These are phyloP conservation scores for Autographa gamma DNA, from an alignment of 2,888 invertebrate species.

Conservation along the genomic window DNA sequence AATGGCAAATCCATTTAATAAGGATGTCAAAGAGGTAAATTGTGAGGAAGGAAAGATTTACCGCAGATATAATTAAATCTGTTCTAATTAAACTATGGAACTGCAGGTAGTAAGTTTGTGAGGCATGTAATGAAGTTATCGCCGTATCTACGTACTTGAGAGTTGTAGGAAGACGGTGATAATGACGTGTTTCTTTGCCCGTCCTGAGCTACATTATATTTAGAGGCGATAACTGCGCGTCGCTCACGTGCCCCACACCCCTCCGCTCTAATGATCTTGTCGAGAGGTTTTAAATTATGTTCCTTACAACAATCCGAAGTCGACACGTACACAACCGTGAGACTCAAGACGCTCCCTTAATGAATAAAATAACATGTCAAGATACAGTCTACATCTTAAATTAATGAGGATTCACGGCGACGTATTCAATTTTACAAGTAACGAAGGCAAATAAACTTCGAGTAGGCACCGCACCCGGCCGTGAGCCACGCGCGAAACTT, in stretches of 20 bases:
- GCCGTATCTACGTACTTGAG: background rate
- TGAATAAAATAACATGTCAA: slow-evolving; percentile 88
- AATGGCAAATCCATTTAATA: slow-evolving; percentile 14
- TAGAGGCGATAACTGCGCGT: slow-evolving; percentile 57
- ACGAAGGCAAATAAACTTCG: slow-evolving; percentile 84
- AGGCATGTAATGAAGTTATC: slow-evolving; percentile 20
- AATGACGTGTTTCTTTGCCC: slow-evolving; percentile 26
- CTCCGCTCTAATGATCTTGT: slow-evolving; percentile 79
- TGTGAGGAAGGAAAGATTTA: slow-evolving; percentile 38
- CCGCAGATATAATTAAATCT: slow-evolving; percentile 42
- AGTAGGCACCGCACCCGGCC: slow-evolving; percentile 60
- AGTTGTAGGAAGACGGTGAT: slow-evolving; percentile 22
- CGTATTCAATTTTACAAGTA: slow-evolving; percentile 87
- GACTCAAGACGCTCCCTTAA: slow-evolving; percentile 79
- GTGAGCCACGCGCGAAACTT: slow-evolving; percentile 66
- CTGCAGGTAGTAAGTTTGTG: background rate
- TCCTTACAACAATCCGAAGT: slow-evolving; percentile 84
- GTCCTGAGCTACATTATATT: slow-evolving; percentile 38
- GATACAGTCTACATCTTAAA: slow-evolving; percentile 86
- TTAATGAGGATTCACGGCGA: slow-evolving; percentile 85
- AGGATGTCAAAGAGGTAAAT: slow-evolving; percentile 28
- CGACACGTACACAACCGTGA: slow-evolving; percentile 79
- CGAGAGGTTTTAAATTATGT: slow-evolving; percentile 86
- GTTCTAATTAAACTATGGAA: slow-evolving; percentile 5
- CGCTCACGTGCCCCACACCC: slow-evolving; percentile 60